phyloP scores from a whole-genome alignment of 2,113 vertebrate genomes.

The Carassius carassius region DNA sequence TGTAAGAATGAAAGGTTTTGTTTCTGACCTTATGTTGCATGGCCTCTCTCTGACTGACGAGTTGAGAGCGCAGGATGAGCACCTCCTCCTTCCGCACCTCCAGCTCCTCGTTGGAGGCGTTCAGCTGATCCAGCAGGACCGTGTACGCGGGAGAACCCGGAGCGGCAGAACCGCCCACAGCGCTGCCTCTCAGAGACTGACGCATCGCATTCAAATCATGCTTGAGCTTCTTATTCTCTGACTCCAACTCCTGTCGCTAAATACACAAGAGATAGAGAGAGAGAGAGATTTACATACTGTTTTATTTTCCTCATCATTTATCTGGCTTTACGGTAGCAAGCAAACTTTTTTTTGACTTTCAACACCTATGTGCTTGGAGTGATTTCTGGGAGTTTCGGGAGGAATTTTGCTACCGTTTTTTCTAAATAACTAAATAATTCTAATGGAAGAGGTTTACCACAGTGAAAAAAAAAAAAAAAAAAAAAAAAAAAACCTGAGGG shows the following conservation, averaged over 20 bases:
- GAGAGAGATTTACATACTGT: not conserved
- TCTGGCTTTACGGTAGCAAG: not conserved
- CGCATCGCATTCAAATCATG: slow-evolving; percentile 91
- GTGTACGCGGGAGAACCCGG: slow-evolving; percentile 89
- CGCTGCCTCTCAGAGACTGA: slow-evolving; percentile 82
- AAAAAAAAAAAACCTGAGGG: not conserved
- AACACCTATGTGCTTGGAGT: not conserved
- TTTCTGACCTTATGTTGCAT: slow-evolving; percentile 88
- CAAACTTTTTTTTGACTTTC: not conserved
- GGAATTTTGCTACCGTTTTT: not conserved
- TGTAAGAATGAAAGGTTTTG: not conserved
- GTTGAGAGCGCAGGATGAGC: slow-evolving; percentile 94
- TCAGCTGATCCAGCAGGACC: slow-evolving; percentile 93
- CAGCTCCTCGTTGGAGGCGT: slow-evolving; percentile 90
- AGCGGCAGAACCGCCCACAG: slow-evolving; percentile 78
- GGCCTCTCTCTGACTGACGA: slow-evolving; percentile 96
- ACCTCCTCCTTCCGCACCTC: slow-evolving; percentile 98
- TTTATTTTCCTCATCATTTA: not conserved
- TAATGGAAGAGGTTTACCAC: not conserved
- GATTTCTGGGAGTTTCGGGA: not conserved
- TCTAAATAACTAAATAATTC: not conserved
- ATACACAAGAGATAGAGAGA: not conserved
- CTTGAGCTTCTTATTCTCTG: slow-evolving; percentile 97
- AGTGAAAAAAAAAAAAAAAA: not conserved
- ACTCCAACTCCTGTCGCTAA: slow-evolving; percentile 96